Base-by-base conservation (phyloP, 64 coral and sea anemone species). In the Montipora cactus region DNA sequence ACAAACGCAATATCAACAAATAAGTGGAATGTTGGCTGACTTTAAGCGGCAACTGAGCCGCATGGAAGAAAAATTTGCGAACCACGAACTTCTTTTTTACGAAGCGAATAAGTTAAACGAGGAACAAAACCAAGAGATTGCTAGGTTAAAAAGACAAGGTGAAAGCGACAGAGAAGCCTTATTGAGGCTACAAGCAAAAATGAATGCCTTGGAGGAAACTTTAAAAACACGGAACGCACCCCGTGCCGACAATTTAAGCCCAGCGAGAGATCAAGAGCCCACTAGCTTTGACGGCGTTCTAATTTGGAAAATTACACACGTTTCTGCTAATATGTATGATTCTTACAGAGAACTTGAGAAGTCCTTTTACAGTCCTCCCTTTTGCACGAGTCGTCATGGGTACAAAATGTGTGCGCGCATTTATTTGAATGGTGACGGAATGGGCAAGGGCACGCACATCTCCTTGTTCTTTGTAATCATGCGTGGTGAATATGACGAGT, bases 401-500 rank as follows among this genome's bases (percentile, higher is more conserved):
- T 93, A 93, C 83, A 93, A 93, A 52, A 93, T 93, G 91, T 87
- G 91, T 22, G 91, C 91, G 13, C 91, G 91, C 58, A 79, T 93
- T 53, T 93, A 93, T 44, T 61, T 93, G 11, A 93, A 93, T 45
- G 91, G 91, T 1, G 91, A 93, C 59, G 91, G 91, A 9, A 87
- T 87, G 83, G 91, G 91, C 11, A 86, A 87, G 64, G 83, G 83
- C 1, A 66, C 81, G 19, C 91, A 93, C 21, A 87, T 93, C 5
- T 87, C 81, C 0, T 76, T 93, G 82, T 93, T 93, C 47, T 93
- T 93, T 64, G 91, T 93, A 44, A 53, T 93, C 74, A 87, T 93
- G 91, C 91, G 92, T 21, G 92, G 92, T 5, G 91, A 93, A 15
- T 93, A 87, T 76, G 91, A 93, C 2, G 55, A 75, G 1, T 57